Base-by-base conservation (phyloP, 2,797 vertebrate genomes). In the Artibeus lituratus region DNA sequence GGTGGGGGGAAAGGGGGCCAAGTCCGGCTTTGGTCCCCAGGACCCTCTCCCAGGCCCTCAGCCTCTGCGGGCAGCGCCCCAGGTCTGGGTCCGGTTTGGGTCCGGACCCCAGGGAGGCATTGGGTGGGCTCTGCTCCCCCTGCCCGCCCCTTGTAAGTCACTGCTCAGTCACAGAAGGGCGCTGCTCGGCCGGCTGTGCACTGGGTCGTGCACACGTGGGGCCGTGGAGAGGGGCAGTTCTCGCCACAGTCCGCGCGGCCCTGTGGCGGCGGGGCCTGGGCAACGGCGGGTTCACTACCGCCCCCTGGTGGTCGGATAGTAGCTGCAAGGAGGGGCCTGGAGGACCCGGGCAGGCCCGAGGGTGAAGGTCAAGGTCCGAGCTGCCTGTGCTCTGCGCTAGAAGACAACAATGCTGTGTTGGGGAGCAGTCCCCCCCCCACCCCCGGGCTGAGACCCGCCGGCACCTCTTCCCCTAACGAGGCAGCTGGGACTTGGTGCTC, bases 1-100 rank as follows among this genome's bases (percentile, higher is more conserved):
- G 49, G 15, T 35, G 4, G 49, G 0, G 0, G 4, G 29, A 51
- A 2, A 29, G 2, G 22, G 51, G 1, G 44, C 8, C 0, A 2
- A 10, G 24, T 15, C 35, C 3, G 24, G 24, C 2, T 6, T 32
- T 55, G 7, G n/a, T 1, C 18, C 32, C 24, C 0, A 3, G 19
- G 15, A 18, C 35, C 87, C 65, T 39, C 51, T 26, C 53, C 12
- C 0, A 5, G 29, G 55, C 47, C 3, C 42, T 11, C 29, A 0
- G 35, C 29, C 53, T 49, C 29, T 2, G 29, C 1, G 26, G 65
- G 44, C 11, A 14, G 74, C n/a, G 10, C 24, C 32, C 65, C 65
- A n/a, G 62, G 32, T 18, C 51, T 0, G 19, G 10, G 26, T 10
- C 55, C 12, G 0, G 32, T 35, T 19, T 18, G 24, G 44, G 42